A percentile compares a stretch with the other conserved stretches of the same genome.
These are phyloP conservation scores for Chitala chitala DNA, from an alignment of 2,113 vertebrate genomes.

Conservation along the genomic window DNA sequence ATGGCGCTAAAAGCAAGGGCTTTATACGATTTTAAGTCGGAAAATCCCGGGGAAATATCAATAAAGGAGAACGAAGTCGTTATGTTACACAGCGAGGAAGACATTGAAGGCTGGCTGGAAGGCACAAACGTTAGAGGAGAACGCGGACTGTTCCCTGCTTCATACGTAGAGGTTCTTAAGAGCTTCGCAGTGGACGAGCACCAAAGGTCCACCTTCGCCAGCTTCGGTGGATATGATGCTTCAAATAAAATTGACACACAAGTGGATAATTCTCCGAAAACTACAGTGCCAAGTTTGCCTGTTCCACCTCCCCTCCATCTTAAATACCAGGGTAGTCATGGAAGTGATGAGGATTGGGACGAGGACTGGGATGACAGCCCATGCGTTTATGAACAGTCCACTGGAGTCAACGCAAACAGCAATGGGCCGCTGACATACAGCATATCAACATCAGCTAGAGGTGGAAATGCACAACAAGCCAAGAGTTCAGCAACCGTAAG, in stretches of 20 bases:
- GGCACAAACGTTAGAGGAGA: constrained; percentile 85
- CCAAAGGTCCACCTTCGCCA: constrained; percentile 49
- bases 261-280: constrained; percentile 39
- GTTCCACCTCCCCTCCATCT: constrained; percentile 49
- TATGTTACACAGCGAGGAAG: constrained; percentile 82
- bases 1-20: constrained; percentile 85
- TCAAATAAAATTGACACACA: constrained; percentile 40
- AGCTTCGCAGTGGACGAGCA: constrained; percentile 32
- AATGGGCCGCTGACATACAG: constrained; percentile 57
- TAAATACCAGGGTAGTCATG: constrained; percentile 72
- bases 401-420: constrained; percentile 58
- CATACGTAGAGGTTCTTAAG: constrained; percentile 84
- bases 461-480: constrained; percentile 54
- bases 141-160: constrained; percentile 88
- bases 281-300: constrained; percentile 46
- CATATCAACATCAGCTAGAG: constrained; percentile 60
- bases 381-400: constrained; percentile 63
- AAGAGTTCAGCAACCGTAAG: constrained; percentile 87
- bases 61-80: constrained; percentile 82
- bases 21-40: constrained; percentile 85
- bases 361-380: constrained; percentile 90
- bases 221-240: constrained; percentile 54
- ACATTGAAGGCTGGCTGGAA: constrained; percentile 90
- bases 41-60: constrained; percentile 89
- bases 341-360: constrained; percentile 93